Evolutionary conservation across 2,797 vertebrate genomes (phyloP).

Genomic region (Pantherophis vulpinus): DNA sequence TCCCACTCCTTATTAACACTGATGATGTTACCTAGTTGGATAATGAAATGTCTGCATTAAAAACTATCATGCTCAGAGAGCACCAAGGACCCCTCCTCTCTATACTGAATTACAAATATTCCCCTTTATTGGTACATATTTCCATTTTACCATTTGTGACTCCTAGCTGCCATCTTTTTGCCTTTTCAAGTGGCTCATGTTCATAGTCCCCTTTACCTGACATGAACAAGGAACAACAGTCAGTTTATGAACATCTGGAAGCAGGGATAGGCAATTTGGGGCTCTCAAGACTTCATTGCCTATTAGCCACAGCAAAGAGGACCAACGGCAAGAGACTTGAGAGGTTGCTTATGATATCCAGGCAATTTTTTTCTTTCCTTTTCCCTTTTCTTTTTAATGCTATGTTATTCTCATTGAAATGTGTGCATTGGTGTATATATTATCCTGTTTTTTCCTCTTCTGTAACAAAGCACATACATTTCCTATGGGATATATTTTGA

Average conservation of each 20-base stretch:
- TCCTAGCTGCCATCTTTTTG: not conserved
- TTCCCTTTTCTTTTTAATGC: not conserved
- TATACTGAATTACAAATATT: not conserved
- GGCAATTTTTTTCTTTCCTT: not conserved
- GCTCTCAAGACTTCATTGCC: not conserved
- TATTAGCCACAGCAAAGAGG: not conserved
- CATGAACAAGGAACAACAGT: not conserved
- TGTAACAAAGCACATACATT: not conserved
- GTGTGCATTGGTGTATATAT: not conserved
- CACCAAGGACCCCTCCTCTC: not conserved
- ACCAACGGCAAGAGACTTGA: not conserved
- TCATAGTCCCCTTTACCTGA: not conserved
- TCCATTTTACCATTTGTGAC: not conserved
- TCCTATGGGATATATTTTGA: not conserved
- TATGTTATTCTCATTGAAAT: not conserved
- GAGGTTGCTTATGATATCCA: not conserved
- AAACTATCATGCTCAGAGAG: not conserved
- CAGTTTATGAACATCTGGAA: not conserved
- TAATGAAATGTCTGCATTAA: not conserved
- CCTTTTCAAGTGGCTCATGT: not conserved
- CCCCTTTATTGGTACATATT: not conserved
- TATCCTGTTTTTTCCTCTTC: not conserved
- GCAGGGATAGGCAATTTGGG: not conserved
- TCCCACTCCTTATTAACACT: not conserved
- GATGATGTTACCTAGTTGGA: not conserved